Percentiles rank a stretch among this genome's conserved stretches.
Conservation (phyloP, 2,797 vertebrate species). For the Anisognathus igniventris region DNA sequence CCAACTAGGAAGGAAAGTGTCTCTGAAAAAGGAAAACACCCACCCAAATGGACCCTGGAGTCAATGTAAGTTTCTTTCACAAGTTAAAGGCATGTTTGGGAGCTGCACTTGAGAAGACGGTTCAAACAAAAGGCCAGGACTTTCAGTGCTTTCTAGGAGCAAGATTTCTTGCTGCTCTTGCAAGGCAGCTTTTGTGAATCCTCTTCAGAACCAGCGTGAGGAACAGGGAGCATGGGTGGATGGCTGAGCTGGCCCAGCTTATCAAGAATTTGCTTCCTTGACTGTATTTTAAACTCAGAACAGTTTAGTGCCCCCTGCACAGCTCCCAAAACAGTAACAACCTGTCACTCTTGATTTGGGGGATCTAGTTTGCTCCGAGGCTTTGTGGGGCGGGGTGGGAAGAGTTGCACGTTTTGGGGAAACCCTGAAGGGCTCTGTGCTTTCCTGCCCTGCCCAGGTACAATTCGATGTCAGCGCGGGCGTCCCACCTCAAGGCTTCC, state of each 20-base stretch:
- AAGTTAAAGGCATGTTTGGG: neutral
- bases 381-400: neutral
- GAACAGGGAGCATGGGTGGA: no score
- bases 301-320: neutral
- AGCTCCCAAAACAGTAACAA: neutral
- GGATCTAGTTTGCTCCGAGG: neutral
- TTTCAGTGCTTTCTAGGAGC: neutral
- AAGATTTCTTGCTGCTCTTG: neutral
- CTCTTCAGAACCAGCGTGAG: neutral
- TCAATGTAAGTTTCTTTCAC: constrained; percentile 50
- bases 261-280: neutral
- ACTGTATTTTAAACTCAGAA: neutral
- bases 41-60: constrained; percentile 48
- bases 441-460: constrained; percentile 45
- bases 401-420: neutral
- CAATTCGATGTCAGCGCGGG: constrained; percentile 49
- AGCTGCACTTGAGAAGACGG: neutral
- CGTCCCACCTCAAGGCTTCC: constrained; percentile 55
- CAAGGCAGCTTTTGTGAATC: neutral
- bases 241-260: neutral
- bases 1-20: constrained; percentile 79
- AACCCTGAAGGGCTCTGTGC: neutral
- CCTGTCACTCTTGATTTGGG: neutral
- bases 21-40: constrained; percentile 80
- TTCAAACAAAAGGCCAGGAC: neutral